Base-by-base conservation (phyloP, 1,140 invertebrate genomes). In the Habropoda laboriosa region DNA sequence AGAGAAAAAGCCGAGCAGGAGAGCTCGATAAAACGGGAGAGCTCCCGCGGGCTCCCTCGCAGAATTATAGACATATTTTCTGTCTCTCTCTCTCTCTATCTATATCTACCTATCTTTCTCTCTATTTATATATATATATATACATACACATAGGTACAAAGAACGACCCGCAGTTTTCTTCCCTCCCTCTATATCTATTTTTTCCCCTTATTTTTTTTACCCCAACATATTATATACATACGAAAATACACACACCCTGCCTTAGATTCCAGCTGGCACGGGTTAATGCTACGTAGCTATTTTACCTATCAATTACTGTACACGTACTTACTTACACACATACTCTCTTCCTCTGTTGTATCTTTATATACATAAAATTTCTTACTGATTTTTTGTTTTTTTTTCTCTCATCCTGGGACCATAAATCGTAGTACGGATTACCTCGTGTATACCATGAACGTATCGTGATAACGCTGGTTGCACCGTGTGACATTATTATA, bases 221-320 rank as follows among this genome's bases (percentile, higher is more conserved):
- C 38, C 51, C 40, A 35, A 72, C 57, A 24, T 38, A 13, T 32
- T 42, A 42, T 49, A 64, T 53, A 24, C 30, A 45, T 63, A 64
- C 27, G 27, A 71, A 66, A 78, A 32, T 80, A 79, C 79, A 85
- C 64, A 53, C 45, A n/a, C 79, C 76, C 72, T 82, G 80, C 79
- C 83, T 89, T 81, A 86, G 79, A 88, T 42, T 82, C 86, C 78
- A 86, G 81, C 84, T 87, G 80, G 84, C 88, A 89, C 86, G 82
- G 87, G 86, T 86, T 87, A 85, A 88, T 81, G 84, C 80, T 88
- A 86, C 75, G 72, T 86, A 87, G 86, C 74, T 83, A n/a, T 60
- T 85, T 75, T 81, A 82, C 72, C 67, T 68, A 74, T 86, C 68
- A 83, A 70, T 83, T 86, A 86, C 53, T 55, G 66, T 73, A 83